phyloP scores from a whole-genome alignment of 2,888 invertebrate species.

The Hermaeophaga mercurialis region DNA sequence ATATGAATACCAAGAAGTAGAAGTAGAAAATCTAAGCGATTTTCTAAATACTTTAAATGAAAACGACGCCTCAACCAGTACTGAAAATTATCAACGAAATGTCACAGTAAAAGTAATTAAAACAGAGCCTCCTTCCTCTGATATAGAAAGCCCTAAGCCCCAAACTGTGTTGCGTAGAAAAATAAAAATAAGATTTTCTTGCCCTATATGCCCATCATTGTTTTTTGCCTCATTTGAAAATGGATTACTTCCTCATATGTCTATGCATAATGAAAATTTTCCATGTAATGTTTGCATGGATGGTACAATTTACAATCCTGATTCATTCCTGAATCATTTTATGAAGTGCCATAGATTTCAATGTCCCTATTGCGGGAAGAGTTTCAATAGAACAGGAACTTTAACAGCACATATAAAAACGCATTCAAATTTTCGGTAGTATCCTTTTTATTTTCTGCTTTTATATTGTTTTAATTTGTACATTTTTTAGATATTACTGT shows the following conservation, averaged over 20 bases:
- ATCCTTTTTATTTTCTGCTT: too few species aligned
- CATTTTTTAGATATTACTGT: conserved; percentile 32
- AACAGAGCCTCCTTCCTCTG: background rate
- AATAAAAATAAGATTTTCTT: conserved; percentile 23
- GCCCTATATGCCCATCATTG: conserved; percentile 30
- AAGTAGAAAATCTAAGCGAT: conserved; percentile 11
- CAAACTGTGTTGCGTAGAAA: conserved; percentile 15
- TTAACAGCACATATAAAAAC: conserved; percentile 31
- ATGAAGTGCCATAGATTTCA: conserved; percentile 30
- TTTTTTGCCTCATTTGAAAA: conserved; percentile 26
- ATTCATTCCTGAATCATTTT: conserved; percentile 33
- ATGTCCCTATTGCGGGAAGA: conserved; percentile 39
- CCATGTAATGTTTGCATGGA: conserved; percentile 30
- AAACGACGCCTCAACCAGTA: background rate
- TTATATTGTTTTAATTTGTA: background rate
- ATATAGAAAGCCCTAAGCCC: background rate
- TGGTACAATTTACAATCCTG: conserved; percentile 10
- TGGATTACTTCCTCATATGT: conserved; percentile 25
- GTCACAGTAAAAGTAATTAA: conserved; percentile 17
- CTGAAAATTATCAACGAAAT: conserved; percentile 3
- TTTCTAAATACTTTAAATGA: conserved; percentile 6
- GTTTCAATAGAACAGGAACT: conserved; percentile 32
- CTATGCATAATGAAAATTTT: conserved; percentile 19
- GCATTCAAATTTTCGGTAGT: conserved; percentile 32
- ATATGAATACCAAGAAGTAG: conserved; percentile 19